These are phyloP conservation scores for Hypolimnas misippus DNA, from an alignment of 2,888 invertebrate species.

Conservation along the genomic window DNA sequence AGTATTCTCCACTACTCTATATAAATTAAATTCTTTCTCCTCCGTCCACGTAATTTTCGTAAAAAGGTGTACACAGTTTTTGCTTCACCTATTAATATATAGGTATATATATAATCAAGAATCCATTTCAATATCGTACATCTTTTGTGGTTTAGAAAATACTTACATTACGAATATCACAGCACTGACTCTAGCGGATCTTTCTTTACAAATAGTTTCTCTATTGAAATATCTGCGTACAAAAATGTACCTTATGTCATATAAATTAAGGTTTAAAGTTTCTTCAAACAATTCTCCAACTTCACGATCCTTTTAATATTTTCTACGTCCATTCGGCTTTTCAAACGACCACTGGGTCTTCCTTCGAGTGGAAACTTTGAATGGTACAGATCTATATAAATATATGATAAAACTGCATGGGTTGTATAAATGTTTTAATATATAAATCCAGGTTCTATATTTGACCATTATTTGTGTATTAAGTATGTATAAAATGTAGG, in stretches of 20 bases:
- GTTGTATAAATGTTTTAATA: neutral
- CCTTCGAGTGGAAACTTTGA: conserved; percentile 21
- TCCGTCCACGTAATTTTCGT: no score
- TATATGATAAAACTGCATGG: neutral
- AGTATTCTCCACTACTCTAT: no score
- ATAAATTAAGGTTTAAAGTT: neutral
- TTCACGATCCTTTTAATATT: conserved; percentile 19
- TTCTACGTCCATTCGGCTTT: conserved; percentile 22
- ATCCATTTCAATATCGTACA: neutral
- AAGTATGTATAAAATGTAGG: no score
- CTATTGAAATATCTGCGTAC: neutral
- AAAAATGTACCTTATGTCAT: neutral
- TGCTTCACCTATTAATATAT: no score
- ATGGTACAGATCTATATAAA: conserved; percentile 1
- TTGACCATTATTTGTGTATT: no score
- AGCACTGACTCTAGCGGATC: conserved; percentile 1
- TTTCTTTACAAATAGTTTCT: neutral
- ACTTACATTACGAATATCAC: neutral
- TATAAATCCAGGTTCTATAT: no score
- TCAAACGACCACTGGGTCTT: conserved; percentile 15
- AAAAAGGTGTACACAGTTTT: no score
- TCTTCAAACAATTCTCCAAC: neutral
- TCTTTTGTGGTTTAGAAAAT: conserved; percentile 1
- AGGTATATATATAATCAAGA: neutral
- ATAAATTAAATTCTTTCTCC: no score